Evolutionary conservation across 2,797 vertebrate genomes (phyloP), one percentile per base, ranked within the genome.

Genomic region (Silurus aristotelis): DNA sequence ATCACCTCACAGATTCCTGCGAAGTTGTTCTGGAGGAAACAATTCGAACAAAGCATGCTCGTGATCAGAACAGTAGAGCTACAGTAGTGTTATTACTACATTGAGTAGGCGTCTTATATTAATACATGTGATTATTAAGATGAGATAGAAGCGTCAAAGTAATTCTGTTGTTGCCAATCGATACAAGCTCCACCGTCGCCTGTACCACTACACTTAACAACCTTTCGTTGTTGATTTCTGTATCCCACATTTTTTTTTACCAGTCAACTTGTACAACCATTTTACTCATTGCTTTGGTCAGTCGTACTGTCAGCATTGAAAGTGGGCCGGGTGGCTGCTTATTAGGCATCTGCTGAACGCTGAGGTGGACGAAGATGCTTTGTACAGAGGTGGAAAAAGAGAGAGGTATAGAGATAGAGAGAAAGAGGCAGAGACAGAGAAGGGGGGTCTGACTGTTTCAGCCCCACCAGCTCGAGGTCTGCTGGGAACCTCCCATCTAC

Each of bases 1-100:
- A 95, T 95, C 0, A 94, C 95, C 82, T 95, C 94, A 9, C 92
- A 96, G 88, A 90, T 88, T 80, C 83, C 86, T 86, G 87, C 86
- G 75, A 85, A 82, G 73, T 43, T 87, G 83, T 66, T 76, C 87
- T 88, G 80, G 0, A 55, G 52, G 61, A 83, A 27, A 75, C 12
- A 43, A 89, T 19, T 72, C 2, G 15, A 61, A 43, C 15, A 87
- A 75, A 56, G 15, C 61, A 85, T 58, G 60, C 77, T 84, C 61
- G 52, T 77, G 3, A 80, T 83, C 43, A 75, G 20, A n/a, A 72
- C 8, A 72, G 5, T 9, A 64, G 31, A 7, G 14, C 20, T 79
- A 27, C 15, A 79, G 8, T 7, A 1, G 0, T 81, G n/a, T 20
- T 80, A 8, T 20, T 52, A 55, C 9, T 25, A 5, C 61, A 80